Evolutionary conservation across 2,797 vertebrate species (phyloP).

Genomic region (Pangasius djambal): DNA sequence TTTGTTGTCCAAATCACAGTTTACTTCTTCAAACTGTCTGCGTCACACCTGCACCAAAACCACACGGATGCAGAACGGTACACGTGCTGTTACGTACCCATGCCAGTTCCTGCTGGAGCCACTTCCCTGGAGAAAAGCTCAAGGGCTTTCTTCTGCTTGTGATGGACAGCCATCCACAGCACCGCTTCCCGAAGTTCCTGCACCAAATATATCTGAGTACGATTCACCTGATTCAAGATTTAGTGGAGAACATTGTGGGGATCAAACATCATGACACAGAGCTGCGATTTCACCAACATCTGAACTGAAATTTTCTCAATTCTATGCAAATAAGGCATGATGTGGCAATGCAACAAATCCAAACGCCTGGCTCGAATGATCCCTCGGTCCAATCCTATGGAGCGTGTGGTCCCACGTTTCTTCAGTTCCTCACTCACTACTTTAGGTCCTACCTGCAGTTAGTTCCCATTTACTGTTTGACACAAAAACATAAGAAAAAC

Average conservation of each 20-base stretch:
- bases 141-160: conserved; percentile 83
- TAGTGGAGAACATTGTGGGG: background rate
- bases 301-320: background rate
- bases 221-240: background rate
- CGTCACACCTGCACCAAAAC: too few relatives aligned
- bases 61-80: too few relatives aligned
- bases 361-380: background rate
- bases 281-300: background rate
- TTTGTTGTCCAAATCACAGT: background rate
- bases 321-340: background rate
- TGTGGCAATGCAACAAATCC: background rate
- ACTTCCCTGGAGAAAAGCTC: conserved; percentile 85
- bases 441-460: too few relatives aligned
- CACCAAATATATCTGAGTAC: background rate
- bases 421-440: too few relatives aligned
- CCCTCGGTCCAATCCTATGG: too few relatives aligned
- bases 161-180: conserved; percentile 84
- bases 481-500: background rate
- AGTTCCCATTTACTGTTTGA: background rate
- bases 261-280: background rate
- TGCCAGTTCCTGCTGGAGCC: conserved; percentile 84
- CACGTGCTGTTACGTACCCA: conserved; percentile 72
- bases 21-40: too few relatives aligned
- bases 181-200: conserved; percentile 82
- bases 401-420: too few relatives aligned